A percentile compares a stretch with the other conserved stretches of the same genome.
Evolutionary conservation across 2,888 invertebrate genomes (phyloP).

Genomic region (Andrena trimmerana): DNA sequence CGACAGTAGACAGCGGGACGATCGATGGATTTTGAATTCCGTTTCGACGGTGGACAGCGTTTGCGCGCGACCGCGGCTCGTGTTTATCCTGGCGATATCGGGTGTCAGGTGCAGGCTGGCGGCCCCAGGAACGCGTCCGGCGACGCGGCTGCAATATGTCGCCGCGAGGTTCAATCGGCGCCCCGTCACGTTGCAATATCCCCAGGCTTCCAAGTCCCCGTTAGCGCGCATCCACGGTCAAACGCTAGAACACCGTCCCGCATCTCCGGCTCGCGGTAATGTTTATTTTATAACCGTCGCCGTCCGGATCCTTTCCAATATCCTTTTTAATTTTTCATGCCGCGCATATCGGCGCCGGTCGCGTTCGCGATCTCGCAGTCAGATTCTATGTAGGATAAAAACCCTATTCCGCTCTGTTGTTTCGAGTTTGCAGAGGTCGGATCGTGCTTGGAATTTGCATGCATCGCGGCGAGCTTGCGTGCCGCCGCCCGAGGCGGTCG

Average conservation of each 20-base stretch:
- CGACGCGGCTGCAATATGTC: conserved; percentile 49
- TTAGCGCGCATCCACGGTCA: not conserved
- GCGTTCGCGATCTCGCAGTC: too few relatives aligned
- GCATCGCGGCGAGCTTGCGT: not conserved
- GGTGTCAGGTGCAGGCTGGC: conserved; percentile 41
- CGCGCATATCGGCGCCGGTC: not conserved
- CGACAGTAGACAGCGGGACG: not conserved
- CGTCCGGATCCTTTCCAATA: not conserved
- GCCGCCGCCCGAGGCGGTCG: too few relatives aligned
- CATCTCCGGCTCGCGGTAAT: not conserved
- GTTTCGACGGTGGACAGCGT: not conserved
- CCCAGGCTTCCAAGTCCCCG: not conserved
- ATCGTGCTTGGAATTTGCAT: not conserved
- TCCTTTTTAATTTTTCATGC: not conserved
- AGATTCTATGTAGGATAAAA: too few relatives aligned
- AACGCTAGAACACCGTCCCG: not conserved
- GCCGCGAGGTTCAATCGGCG: conserved; percentile 16
- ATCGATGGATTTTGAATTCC: conserved; percentile 47
- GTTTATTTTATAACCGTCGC: not conserved
- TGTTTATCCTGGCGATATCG: conserved; percentile 39
- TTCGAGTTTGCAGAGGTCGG: not conserved
- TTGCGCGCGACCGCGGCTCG: not conserved
- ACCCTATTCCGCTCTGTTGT: not conserved
- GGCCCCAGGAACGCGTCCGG: conserved; percentile 17
- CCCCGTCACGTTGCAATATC: conserved; percentile 1